A percentile compares a stretch with the other conserved stretches of the same genome.
Evolutionary conservation across 2,797 vertebrate species (phyloP).

Genomic region (Strix occidentalis): DNA sequence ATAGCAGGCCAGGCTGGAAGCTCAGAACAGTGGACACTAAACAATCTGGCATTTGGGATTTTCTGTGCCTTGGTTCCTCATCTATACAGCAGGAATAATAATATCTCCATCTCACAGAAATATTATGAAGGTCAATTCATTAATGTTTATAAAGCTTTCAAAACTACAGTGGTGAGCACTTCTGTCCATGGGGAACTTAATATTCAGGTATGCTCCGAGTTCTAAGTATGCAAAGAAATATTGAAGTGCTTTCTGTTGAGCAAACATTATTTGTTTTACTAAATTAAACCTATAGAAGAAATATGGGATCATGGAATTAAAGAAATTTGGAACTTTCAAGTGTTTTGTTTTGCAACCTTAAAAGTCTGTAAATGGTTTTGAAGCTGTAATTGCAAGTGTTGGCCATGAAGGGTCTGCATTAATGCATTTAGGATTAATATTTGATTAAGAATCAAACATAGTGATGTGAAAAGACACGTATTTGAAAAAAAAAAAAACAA

Average conservation of each 20-base stretch:
- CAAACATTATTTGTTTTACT: not conserved
- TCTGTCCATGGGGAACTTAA: not conserved
- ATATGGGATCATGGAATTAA: not conserved
- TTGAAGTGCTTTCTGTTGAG: not conserved
- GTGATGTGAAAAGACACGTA: not conserved
- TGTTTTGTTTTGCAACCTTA: not conserved
- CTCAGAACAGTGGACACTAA: not conserved
- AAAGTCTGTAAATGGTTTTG: not conserved
- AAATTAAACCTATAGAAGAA: not conserved
- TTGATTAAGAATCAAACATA: not conserved
- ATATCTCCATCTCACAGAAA: not conserved
- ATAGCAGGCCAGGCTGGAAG: not conserved
- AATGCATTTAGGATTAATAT: not conserved
- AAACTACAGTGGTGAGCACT: constrained; percentile 7
- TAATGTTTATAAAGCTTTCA: not conserved
- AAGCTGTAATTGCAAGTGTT: not conserved
- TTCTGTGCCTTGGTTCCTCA: not conserved
- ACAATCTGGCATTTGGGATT: not conserved
- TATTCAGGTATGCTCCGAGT: not conserved
- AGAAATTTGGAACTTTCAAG: not conserved
- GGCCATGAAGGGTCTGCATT: not conserved
- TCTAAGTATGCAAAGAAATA: constrained; percentile 7
- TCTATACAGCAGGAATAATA: not conserved
- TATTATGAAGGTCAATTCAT: not conserved
- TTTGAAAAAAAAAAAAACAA: not conserved